Conservation (phyloP, 2,888 invertebrate genomes). For the Mesorhabditis spiculigera region DNA sequence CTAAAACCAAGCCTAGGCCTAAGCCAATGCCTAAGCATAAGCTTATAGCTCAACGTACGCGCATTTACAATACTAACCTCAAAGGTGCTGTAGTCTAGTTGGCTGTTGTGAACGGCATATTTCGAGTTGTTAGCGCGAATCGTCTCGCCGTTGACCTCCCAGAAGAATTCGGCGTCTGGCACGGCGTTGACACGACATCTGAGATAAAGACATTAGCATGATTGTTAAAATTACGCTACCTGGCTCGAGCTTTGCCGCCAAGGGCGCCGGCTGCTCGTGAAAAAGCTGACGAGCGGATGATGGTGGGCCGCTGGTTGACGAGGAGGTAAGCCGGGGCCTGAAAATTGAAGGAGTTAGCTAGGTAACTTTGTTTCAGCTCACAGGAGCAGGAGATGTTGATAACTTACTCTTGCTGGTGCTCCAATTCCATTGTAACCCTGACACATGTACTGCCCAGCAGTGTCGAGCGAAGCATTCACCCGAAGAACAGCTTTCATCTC, state of each 20-base stretch:
- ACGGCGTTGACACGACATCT: slow-evolving; percentile 49
- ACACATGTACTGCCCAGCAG: slow-evolving; percentile 49
- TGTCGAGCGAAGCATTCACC: slow-evolving; percentile 47
- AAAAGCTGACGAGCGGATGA: slow-evolving; percentile 30
- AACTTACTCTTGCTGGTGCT: slow-evolving; percentile 17
- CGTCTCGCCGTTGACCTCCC: slow-evolving; percentile 40
- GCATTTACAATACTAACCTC: slow-evolving; percentile 25
- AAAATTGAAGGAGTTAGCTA: no score
- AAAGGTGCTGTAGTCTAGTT: slow-evolving; percentile 48
- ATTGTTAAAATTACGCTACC: neutral
- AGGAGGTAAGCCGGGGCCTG: slow-evolving; percentile 44
- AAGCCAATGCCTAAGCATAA: no score
- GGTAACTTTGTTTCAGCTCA: no score
- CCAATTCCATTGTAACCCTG: slow-evolving; percentile 54
- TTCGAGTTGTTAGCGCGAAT: slow-evolving; percentile 52
- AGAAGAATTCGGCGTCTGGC: slow-evolving; percentile 48
- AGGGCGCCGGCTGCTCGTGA: slow-evolving; percentile 45
- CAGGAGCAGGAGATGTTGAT: no score
- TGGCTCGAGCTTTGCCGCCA: slow-evolving; percentile 12
- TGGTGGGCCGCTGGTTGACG: slow-evolving; percentile 46
- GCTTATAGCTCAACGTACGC: no score
- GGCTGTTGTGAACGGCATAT: slow-evolving; percentile 42
- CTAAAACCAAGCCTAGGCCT: no score
- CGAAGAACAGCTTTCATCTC: slow-evolving; percentile 35
- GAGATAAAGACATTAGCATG: neutral